These are phyloP conservation scores for Petrocephalus microphthalmus DNA, from an alignment of 2,113 vertebrate species.

Conservation along the genomic window DNA sequence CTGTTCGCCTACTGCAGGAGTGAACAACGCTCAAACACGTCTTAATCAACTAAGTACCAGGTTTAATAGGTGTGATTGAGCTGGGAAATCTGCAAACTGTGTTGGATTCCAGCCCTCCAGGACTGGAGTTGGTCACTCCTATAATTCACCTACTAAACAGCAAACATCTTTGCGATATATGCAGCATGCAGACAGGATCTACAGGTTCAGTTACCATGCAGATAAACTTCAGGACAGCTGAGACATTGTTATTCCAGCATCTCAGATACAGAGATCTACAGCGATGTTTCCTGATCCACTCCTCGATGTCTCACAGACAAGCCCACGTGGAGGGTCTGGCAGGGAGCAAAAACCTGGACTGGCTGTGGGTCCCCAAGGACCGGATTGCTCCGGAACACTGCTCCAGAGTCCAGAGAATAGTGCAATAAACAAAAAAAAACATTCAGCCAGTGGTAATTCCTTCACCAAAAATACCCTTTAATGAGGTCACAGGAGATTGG, in stretches of 20 bases:
- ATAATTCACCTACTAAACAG: background rate
- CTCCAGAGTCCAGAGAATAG: background rate
- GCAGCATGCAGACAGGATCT: background rate
- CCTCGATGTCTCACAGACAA: no score
- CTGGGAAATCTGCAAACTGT: no score
- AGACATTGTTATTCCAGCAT: background rate
- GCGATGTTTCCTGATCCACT: no score
- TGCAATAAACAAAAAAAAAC: background rate
- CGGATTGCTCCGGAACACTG: no score
- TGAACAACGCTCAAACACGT: no score
- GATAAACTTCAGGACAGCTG: background rate
- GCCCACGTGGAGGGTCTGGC: no score
- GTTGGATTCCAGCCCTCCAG: no score
- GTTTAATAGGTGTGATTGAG: no score
- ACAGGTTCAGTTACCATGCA: background rate
- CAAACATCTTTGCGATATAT: background rate
- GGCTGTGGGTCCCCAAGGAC: no score
- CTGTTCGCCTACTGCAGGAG: background rate
- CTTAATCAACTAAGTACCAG: no score
- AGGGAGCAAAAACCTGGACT: no score
- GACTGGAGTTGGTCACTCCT: no score
- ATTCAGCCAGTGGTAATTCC: background rate
- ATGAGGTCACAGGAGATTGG: background rate
- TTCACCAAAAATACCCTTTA: background rate
- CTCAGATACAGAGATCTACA: background rate